Evolutionary conservation across 2,888 invertebrate genomes (phyloP).

Genomic region (Tetragnatha montana): DNA sequence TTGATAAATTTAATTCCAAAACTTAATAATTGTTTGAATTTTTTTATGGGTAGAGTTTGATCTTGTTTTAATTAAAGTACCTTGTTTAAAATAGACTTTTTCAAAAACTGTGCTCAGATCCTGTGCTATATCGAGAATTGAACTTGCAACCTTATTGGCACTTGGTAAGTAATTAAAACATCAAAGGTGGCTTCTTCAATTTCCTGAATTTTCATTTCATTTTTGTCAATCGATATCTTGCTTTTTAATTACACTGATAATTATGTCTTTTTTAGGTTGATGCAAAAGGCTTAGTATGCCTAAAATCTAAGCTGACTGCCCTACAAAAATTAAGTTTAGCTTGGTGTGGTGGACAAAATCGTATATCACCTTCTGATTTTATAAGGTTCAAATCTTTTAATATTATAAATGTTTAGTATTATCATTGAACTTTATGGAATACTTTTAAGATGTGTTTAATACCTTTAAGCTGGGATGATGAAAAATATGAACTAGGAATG

Average conservation of each 20-base stretch:
- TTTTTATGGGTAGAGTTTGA: too few relatives aligned
- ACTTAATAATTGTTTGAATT: too few relatives aligned
- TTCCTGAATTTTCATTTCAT: background rate
- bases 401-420: background rate
- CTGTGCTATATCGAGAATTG: constrained; percentile 85
- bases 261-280: constrained; percentile 73
- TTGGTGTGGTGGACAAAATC: constrained; percentile 87
- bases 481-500: too few relatives aligned
- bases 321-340: constrained; percentile 89
- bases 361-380: constrained; percentile 79
- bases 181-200: background rate
- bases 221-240: background rate
- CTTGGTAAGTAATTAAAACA: constrained; percentile 73
- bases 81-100: constrained; percentile 75
- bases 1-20: too few relatives aligned
- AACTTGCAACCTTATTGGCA: constrained; percentile 82
- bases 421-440: background rate
- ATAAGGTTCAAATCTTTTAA: constrained; percentile 74
- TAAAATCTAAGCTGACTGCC: constrained; percentile 74
- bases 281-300: constrained; percentile 73
- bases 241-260: too few relatives aligned
- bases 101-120: constrained; percentile 85
- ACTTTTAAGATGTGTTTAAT: background rate
- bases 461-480: too few relatives aligned
- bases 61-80: too few relatives aligned